Percentiles rank a stretch among this genome's conserved stretches.
Evolutionary conservation across 2,113 vertebrate species (phyloP).

Genomic region (Amblyopsis rosae): DNA sequence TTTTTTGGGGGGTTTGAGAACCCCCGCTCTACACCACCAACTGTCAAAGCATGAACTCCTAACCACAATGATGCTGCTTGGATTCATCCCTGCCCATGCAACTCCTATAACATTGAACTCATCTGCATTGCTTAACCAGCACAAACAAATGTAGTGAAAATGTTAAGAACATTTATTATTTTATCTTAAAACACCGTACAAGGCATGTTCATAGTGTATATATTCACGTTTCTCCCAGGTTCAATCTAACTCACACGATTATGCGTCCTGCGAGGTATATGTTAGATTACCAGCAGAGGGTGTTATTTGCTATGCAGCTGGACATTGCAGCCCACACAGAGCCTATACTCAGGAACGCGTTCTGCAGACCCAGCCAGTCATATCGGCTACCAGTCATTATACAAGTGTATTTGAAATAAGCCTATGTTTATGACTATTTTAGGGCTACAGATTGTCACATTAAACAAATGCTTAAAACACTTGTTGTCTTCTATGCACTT

Average conservation of each 20-base stretch:
- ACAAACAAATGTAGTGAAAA: too few species aligned
- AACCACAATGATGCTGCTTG: background rate
- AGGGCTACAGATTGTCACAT: too few species aligned
- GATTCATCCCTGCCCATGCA: background rate
- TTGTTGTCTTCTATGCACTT: too few species aligned
- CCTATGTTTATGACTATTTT: too few species aligned
- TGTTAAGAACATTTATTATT: too few species aligned
- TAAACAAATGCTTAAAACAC: too few species aligned
- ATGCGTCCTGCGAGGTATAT: background rate
- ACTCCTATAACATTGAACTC: background rate
- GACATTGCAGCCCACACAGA: background rate
- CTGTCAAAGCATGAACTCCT: background rate
- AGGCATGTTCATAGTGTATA: too few species aligned
- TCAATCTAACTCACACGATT: background rate
- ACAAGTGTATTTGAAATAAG: too few species aligned
- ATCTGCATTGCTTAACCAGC: too few species aligned
- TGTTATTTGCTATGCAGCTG: background rate
- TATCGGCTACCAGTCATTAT: background rate
- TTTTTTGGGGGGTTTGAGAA: too few species aligned
- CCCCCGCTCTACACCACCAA: background rate
- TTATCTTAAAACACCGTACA: too few species aligned
- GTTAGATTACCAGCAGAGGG: background rate
- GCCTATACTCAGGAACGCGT: background rate
- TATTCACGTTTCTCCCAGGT: too few species aligned
- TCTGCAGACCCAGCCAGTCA: background rate